These are phyloP conservation scores for Pilophorus perplexus DNA, from an alignment of 2,888 invertebrate species.

Conservation along the genomic window DNA sequence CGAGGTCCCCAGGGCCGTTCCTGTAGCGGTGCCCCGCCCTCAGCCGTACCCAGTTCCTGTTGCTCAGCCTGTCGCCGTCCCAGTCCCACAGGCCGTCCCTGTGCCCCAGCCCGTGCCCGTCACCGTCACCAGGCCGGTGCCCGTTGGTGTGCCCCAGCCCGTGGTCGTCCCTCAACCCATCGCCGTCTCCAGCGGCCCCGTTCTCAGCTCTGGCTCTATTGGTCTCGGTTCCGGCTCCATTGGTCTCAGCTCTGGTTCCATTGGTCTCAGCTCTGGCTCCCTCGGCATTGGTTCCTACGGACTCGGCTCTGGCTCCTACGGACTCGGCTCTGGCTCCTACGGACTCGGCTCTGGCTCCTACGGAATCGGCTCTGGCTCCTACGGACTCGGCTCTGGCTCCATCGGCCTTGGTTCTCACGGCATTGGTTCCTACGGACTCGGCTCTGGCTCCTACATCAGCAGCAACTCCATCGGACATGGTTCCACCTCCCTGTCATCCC, in stretches of 20 bases:
- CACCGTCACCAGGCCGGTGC: conserved; percentile 42
- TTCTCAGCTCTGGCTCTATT: neutral
- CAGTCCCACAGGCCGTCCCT: conserved; percentile 55
- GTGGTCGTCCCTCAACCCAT: conserved; percentile 32
- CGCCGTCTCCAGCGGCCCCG: conserved; percentile 12
- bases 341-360: conserved; percentile 14
- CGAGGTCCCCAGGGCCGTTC: conserved; percentile 58
- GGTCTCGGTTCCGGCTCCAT: no score
- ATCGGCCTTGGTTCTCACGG: neutral
- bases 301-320: conserved; percentile 16
- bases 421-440: neutral
- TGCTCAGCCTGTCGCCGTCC: conserved; percentile 55
- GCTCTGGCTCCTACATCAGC: no score
- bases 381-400: neutral
- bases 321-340: conserved; percentile 16
- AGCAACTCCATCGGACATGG: neutral
- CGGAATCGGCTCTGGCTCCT: conserved; percentile 5
- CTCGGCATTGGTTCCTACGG: no score
- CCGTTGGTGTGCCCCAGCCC: conserved; percentile 29
- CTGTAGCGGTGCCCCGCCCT: conserved; percentile 57
- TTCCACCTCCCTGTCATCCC: no score
- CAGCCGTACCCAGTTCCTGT: conserved; percentile 59
- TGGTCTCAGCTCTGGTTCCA: neutral
- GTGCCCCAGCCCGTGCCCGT: conserved; percentile 53
- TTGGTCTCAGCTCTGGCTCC: conserved; percentile 1